Evolutionary conservation across 2,797 vertebrate species (phyloP), one percentile per base, ranked within the genome.

Genomic region (Numenius phaeopus): DNA sequence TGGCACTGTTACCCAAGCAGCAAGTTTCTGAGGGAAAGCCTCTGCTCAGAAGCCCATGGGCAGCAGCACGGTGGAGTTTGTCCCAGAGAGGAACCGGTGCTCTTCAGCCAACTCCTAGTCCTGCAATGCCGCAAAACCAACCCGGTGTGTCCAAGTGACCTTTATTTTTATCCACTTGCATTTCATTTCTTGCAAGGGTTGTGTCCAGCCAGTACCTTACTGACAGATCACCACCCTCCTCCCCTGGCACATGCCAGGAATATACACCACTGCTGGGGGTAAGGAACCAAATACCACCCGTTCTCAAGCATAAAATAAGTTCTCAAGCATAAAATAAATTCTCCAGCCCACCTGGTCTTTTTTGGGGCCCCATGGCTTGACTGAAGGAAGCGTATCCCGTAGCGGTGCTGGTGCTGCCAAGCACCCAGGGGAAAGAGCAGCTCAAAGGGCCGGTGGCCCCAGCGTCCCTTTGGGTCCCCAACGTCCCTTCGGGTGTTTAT

Each of bases 101-200:
- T 46, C 32, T 55, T 83, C 57, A 70, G 42, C 49, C 81, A 71
- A 4, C 13, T 75, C 62, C 69, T 59, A 11, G 10, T 22, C 46
- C 76, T 66, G 12, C 42, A 61, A 3, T 0, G 0, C 78, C 42
- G 20, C 75, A 80, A 88, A 94, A 62, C 15, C 64, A 76, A 70
- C 32, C 10, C 18, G 30, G 3, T 22, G 14, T 47, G 29, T 15
- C 75, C 67, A 54, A 5, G 1, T 44, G 44, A 59, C 55, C 24
- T 9, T 30, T 40, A 59, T 18, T 0, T 1, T 46, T 46, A 18
- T 20, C 22, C 6, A 57, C 27, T 52, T 81, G 14, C 7, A 0
- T 81, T 84, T 91, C 32, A 32, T 83, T 87, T 52, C 85, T 79
- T 76, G 24, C 22, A 55, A 1, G 15, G 23, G 8, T 39, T 90